Evolutionary conservation across 1,140 invertebrate genomes (phyloP), one percentile per base, ranked within the genome.

Genomic region (Macrostomum lignano): DNA sequence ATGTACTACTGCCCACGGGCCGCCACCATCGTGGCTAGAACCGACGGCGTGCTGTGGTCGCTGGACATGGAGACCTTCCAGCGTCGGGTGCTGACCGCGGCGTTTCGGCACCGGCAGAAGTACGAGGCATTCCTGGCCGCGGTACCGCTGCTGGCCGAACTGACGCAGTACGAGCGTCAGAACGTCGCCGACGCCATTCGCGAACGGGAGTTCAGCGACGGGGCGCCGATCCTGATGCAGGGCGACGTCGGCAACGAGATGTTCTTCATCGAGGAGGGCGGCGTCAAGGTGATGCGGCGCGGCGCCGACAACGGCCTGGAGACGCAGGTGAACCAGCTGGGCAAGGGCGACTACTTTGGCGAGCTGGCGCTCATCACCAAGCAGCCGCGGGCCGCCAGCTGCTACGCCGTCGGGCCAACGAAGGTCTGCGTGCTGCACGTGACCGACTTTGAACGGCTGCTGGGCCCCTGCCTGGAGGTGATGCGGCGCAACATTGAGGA

Each of bases 401-500:
- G 73, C 25, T 81, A 76, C 58, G 48, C 58, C 32, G 42, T 52
- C 19, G 55, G 52, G 21, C 44, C 36, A 39, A 49, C 51, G 6
- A 59, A 52, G 44, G 42, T 48, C 40, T 58, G 58, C 42, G 81
- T 91, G 62, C 65, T 93, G 54, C 82, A 93, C 60, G 82, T 93
- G 41, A 74, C 81, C 50, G 84, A 82, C 34, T 94, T 94, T 58
- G 86, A 94, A 61, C 71, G 84, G 33, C 65, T 94, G 33, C 65
- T 94, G 37, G 86, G 86, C n/a, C 81, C 82, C 17, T 94, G 84
- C 60, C 88, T 91, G 78, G 73, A 91, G 46, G 71, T 93, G 26
- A 88, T 94, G 81, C 15, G 19, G 19, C 3, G 26, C n/a, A n/a
- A n/a, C n/a, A n/a, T n/a, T n/a, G n/a, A n/a, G n/a, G n/a, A n/a